Evolutionary conservation across 2,113 vertebrate genomes (phyloP).

Genomic region (Campylomormyrus tamandua): DNA sequence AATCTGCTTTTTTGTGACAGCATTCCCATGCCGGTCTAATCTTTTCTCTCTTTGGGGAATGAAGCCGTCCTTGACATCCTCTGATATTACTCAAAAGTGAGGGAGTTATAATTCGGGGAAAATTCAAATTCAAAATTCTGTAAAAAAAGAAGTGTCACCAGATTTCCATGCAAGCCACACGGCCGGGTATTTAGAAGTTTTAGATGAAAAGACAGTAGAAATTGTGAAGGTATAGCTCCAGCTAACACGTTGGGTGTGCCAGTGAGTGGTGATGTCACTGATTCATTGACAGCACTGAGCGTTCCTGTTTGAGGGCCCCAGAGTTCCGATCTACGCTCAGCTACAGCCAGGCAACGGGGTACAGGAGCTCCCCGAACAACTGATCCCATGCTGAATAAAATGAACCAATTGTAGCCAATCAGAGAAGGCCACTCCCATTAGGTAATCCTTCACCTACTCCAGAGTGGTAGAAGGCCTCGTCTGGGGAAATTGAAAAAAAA

Average conservation of each 20-base stretch:
- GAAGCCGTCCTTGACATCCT: neutral
- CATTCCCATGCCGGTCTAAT: neutral
- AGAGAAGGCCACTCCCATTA: constrained; percentile 1
- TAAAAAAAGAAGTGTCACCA: neutral
- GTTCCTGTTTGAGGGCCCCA: neutral
- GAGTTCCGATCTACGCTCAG: neutral
- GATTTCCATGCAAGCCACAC: neutral
- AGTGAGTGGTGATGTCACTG: neutral
- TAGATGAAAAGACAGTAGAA: neutral
- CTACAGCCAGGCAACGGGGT: neutral
- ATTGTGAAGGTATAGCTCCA: neutral
- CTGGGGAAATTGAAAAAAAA: neutral
- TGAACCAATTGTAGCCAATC: neutral
- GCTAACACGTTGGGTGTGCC: neutral
- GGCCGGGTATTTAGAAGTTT: neutral
- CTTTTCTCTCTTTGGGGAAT: neutral
- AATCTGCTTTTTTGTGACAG: neutral
- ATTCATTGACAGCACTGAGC: neutral
- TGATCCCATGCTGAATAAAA: neutral
- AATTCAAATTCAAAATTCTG: neutral
- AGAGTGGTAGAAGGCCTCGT: neutral
- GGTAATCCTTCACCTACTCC: neutral
- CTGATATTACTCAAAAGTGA: neutral
- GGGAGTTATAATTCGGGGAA: neutral
- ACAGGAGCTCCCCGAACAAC: neutral